Evolutionary conservation across 2,113 vertebrate species (phyloP).

Genomic region (Corythaixoides concolor): DNA sequence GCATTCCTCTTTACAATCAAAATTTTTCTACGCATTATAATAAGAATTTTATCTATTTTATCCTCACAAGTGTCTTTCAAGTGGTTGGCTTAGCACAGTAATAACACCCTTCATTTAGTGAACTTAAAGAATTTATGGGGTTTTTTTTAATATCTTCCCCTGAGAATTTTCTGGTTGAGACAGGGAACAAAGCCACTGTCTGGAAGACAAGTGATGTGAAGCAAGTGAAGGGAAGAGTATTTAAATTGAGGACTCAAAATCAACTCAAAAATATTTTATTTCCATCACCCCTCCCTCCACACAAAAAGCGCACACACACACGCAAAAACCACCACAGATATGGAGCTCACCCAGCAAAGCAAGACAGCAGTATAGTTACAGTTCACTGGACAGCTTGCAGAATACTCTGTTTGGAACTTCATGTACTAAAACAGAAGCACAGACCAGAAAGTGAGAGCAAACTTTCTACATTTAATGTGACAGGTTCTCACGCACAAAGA

Average conservation of each 20-base stretch:
- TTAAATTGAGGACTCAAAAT: background rate
- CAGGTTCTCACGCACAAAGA: background rate
- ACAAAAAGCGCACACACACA: too few relatives aligned
- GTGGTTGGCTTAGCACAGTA: background rate
- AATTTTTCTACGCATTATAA: background rate
- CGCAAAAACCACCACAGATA: background rate
- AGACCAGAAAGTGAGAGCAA: background rate
- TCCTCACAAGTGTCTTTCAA: background rate
- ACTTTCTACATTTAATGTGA: background rate
- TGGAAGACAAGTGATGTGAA: background rate
- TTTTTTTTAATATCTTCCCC: background rate
- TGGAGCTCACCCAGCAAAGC: background rate
- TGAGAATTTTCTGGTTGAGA: background rate
- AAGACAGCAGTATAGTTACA: background rate
- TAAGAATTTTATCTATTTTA: background rate
- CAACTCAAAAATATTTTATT: background rate
- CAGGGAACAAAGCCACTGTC: background rate
- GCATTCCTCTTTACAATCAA: background rate
- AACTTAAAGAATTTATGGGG: background rate
- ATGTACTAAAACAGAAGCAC: background rate
- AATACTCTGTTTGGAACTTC: background rate
- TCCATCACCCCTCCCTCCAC: background rate
- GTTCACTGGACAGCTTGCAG: background rate
- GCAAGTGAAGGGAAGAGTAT: background rate
- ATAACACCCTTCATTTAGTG: background rate